Evolutionary conservation across 2,113 vertebrate genomes (phyloP).

Genomic region (Panurus biarmicus): DNA sequence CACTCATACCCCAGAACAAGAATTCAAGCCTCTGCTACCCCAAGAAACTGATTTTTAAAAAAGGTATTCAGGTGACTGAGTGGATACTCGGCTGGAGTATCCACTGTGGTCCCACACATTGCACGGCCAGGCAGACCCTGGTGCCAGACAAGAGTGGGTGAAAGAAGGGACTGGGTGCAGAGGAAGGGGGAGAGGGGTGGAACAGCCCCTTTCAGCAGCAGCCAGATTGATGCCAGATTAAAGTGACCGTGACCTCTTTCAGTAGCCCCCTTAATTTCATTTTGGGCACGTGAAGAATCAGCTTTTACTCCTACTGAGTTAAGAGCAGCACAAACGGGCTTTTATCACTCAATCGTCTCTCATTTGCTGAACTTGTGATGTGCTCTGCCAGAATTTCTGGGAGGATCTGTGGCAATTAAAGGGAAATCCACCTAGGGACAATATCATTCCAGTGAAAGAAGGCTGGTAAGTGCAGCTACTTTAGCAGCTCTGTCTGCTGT

Average conservation of each 20-base stretch:
- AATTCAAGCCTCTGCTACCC: background rate
- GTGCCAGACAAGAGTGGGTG: background rate
- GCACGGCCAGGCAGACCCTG: background rate
- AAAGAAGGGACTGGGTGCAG: background rate
- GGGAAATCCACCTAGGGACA: constrained; percentile 36
- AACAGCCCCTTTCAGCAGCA: constrained; percentile 27
- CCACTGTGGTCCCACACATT: background rate
- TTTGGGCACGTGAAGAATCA: constrained; percentile 34
- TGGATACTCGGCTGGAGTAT: background rate
- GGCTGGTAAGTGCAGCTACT: constrained; percentile 11
- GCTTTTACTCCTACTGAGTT: background rate
- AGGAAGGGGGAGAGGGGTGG: background rate
- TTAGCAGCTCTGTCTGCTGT: constrained; percentile 38
- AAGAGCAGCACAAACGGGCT: constrained; percentile 34
- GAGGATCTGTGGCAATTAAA: constrained; percentile 35
- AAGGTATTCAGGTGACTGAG: background rate
- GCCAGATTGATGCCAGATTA: constrained; percentile 39
- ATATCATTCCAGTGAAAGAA: constrained; percentile 36
- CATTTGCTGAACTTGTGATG: constrained; percentile 23
- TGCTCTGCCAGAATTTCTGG: constrained; percentile 37
- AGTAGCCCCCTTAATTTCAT: constrained; percentile 44
- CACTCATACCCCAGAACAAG: background rate
- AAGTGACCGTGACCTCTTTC: constrained; percentile 29
- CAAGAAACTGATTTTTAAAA: background rate
- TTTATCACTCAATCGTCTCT: background rate